Conservation (phyloP, 2,888 invertebrate species). For the Harpalus rubripes region DNA sequence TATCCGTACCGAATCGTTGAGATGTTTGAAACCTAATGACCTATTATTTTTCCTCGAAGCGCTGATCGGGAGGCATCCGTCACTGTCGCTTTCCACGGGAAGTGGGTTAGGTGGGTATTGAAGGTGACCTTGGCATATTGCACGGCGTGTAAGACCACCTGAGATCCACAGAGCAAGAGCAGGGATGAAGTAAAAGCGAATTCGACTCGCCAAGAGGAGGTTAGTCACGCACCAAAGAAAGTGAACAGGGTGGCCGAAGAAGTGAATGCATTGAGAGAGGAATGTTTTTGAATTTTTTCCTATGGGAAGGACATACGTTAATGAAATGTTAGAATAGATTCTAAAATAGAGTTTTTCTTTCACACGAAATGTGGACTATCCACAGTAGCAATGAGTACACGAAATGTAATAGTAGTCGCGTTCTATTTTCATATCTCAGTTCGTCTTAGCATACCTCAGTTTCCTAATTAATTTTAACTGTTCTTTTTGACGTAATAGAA, state of each 20-base stretch:
- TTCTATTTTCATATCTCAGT: no score
- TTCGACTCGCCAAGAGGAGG: slow-evolving; percentile 19
- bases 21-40: slow-evolving; percentile 59
- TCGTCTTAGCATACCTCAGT: no score
- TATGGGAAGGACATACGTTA: no score
- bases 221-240: slow-evolving; percentile 32
- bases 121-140: slow-evolving; percentile 42
- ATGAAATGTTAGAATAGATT: no score
- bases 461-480: no score
- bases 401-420: no score
- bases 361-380: no score
- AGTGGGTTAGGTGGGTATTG: slow-evolving; percentile 48
- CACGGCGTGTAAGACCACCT: slow-evolving; percentile 23
- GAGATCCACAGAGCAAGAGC: slow-evolving; percentile 12
- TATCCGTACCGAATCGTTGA: slow-evolving; percentile 48
- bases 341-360: no score
- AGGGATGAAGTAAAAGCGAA: slow-evolving; percentile 23
- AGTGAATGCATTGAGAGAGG: background rate
- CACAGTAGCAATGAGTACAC: no score
- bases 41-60: slow-evolving; percentile 63
- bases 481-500: no score
- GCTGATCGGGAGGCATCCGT: slow-evolving; percentile 31
- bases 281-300: background rate
- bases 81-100: slow-evolving; percentile 58
- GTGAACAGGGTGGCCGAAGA: background rate